A percentile compares a stretch with the other conserved stretches of the same genome.
These are phyloP conservation scores for Nemopilema nomurai DNA, from an alignment of 30 jellyfish, hydroid and myxozoan genomes.

Conservation along the genomic window DNA sequence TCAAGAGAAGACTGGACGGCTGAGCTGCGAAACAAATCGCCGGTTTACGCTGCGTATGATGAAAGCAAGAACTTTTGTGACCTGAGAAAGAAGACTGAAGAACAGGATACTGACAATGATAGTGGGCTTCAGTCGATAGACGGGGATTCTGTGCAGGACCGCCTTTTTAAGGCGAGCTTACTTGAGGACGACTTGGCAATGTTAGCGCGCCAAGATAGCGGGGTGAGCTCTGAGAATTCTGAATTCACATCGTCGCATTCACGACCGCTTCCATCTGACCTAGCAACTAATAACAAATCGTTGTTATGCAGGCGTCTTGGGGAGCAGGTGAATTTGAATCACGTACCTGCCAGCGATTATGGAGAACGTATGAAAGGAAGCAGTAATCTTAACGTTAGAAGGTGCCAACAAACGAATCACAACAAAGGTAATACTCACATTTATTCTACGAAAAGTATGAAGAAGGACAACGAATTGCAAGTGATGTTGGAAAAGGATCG, in stretches of 20 bases:
- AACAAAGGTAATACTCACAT: not conserved
- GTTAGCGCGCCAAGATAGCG: conserved; percentile 54
- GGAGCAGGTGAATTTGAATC: conserved; percentile 52
- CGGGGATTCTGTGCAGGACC: conserved; percentile 60
- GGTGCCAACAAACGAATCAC: not conserved
- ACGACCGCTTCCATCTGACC: conserved; percentile 11
- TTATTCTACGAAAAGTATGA: not conserved
- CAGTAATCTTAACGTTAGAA: not conserved
- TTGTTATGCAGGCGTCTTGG: conserved; percentile 25
- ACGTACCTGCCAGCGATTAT: conserved; percentile 13
- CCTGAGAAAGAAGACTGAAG: conserved; percentile 24
- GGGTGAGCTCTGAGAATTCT: conserved; percentile 52
- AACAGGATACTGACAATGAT: conserved; percentile 59
- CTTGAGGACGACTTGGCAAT: conserved; percentile 5
- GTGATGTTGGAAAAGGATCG: not conserved
- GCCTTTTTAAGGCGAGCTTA: not conserved
- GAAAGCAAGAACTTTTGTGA: conserved; percentile 31
- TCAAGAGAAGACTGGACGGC: conserved; percentile 49
- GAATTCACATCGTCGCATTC: conserved; percentile 47
- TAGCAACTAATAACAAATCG: conserved; percentile 64
- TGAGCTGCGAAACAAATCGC: conserved; percentile 56
- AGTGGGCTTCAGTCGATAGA: conserved; percentile 74
- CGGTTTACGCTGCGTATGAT: conserved; percentile 38
- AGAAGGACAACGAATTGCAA: not conserved
- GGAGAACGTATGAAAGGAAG: not conserved